phyloP scores from a whole-genome alignment of 2,888 invertebrate species.

The Cybosia mesomella region DNA sequence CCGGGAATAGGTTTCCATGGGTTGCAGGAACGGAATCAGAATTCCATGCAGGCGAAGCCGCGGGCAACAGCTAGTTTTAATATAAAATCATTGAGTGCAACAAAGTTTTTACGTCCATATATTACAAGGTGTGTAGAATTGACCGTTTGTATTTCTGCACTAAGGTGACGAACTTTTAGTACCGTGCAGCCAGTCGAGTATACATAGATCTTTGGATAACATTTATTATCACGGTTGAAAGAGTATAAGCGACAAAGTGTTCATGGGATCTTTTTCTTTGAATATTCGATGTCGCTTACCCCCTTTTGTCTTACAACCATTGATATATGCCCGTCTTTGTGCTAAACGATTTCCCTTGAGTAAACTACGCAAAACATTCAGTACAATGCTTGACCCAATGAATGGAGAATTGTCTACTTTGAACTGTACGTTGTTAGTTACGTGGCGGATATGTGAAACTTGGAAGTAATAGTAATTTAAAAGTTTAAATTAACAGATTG shows the following conservation, averaged over 20 bases:
- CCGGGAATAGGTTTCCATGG: too few relatives aligned
- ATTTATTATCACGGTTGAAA: neutral
- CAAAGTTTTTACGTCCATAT: neutral
- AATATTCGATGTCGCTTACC: neutral
- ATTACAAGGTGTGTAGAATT: neutral
- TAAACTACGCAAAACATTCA: neutral
- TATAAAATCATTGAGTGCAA: neutral
- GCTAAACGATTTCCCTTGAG: neutral
- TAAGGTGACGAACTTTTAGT: neutral
- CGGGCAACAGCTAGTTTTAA: too few relatives aligned
- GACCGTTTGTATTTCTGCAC: neutral
- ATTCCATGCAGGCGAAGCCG: too few relatives aligned
- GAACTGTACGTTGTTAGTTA: constrained; percentile 11
- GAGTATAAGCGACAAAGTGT: neutral
- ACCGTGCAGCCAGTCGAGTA: neutral
- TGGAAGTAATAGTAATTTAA: constrained; percentile 18
- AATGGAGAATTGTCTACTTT: constrained; percentile 36
- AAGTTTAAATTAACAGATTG: constrained; percentile 10
- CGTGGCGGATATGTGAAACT: constrained; percentile 13
- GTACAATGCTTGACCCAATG: constrained; percentile 34
- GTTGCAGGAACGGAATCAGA: too few relatives aligned
- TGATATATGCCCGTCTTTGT: neutral
- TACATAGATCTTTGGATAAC: neutral
- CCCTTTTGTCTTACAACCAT: neutral
- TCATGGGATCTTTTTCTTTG: neutral